Evolutionary conservation across 2,797 vertebrate genomes (phyloP).

Genomic region (Chelmon rostratus): DNA sequence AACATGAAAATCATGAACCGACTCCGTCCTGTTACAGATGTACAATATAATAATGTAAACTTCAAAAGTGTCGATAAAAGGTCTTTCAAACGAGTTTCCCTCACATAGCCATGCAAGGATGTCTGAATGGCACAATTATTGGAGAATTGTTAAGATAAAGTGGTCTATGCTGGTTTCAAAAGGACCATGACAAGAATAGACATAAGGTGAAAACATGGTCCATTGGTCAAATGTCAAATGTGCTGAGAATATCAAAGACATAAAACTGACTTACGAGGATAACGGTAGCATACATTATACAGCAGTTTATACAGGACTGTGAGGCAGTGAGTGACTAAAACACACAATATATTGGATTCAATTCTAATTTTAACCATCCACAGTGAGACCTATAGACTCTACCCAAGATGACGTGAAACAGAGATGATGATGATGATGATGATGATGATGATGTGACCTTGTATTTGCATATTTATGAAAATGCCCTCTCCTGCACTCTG

Average conservation of each 20-base stretch:
- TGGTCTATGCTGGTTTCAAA: slow-evolving; percentile 81
- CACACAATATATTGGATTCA: slow-evolving; percentile 55
- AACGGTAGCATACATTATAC: slow-evolving; percentile 73
- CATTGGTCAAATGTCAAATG: slow-evolving; percentile 58
- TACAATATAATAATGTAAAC: slow-evolving; percentile 76
- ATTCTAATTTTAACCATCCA: slow-evolving; percentile 47
- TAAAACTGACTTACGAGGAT: slow-evolving; percentile 49
- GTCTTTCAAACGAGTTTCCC: slow-evolving; percentile 45
- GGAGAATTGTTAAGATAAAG: slow-evolving; percentile 53
- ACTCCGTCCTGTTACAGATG: slow-evolving; percentile 65
- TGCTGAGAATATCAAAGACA: slow-evolving; percentile 68
- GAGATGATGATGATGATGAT: slow-evolving; percentile 24
- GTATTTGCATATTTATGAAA: slow-evolving; percentile 86
- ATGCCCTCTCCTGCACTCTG: slow-evolving; percentile 80
- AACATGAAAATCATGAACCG: slow-evolving; percentile 71
- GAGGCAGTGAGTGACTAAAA: slow-evolving; percentile 72
- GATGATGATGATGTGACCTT: slow-evolving; percentile 68
- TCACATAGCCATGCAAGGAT: slow-evolving; percentile 69
- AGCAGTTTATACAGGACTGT: slow-evolving; percentile 65
- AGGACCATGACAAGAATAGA: slow-evolving; percentile 58
- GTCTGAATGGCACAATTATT: slow-evolving; percentile 65
- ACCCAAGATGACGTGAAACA: slow-evolving; percentile 50
- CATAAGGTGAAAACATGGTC: slow-evolving; percentile 62
- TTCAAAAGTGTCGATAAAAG: slow-evolving; percentile 67
- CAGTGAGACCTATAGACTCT: slow-evolving; percentile 58